Conservation (phyloP, 2,888 invertebrate species). For the Archips xylosteana region DNA sequence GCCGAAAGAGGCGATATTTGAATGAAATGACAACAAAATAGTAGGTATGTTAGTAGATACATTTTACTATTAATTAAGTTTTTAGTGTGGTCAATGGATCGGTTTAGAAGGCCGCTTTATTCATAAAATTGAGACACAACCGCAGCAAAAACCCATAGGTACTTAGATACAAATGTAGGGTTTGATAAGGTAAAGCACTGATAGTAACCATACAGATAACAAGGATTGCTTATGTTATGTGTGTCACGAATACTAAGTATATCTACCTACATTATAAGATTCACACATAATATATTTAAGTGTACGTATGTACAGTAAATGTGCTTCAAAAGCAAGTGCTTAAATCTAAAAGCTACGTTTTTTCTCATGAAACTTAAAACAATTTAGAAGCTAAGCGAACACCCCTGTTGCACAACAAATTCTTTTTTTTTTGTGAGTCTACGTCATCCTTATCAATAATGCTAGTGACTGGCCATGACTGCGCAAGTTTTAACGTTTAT, state of each 20-base stretch:
- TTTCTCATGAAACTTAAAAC: neutral
- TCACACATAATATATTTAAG: neutral
- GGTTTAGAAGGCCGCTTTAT: neutral
- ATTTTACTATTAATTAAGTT: neutral
- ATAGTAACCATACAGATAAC: constrained; percentile 1
- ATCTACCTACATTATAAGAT: neutral
- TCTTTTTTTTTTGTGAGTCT: neutral
- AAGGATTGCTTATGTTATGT: neutral
- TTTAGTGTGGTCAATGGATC: neutral
- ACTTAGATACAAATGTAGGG: neutral
- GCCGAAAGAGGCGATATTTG: too few relatives aligned
- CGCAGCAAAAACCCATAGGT: neutral
- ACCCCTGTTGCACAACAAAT: neutral
- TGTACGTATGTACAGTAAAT: too few relatives aligned
- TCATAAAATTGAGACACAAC: neutral
- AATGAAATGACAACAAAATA: too few relatives aligned
- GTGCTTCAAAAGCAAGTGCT: neutral
- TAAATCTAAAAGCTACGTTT: neutral
- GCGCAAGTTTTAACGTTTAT: constrained; percentile 3
- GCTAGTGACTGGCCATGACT: constrained; percentile 9
- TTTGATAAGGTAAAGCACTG: neutral
- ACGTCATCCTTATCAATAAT: constrained; percentile 13
- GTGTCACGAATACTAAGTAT: neutral
- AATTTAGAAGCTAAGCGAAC: neutral
- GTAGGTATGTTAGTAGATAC: too few relatives aligned